Base-by-base conservation (phyloP, 2,797 vertebrate species). In the Loris lydekkerianus region DNA sequence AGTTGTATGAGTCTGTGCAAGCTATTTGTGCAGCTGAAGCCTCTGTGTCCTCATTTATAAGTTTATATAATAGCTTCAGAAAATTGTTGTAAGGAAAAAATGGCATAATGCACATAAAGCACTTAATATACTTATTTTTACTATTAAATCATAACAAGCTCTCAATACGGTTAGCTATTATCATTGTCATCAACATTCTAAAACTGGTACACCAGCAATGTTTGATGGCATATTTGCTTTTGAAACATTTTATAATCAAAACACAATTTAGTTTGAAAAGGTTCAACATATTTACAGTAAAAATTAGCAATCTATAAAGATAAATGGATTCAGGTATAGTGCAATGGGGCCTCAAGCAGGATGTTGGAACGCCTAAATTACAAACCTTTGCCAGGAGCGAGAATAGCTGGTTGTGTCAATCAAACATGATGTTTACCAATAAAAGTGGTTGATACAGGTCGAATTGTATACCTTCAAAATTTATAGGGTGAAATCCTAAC, bases 171-270 rank as follows among this genome's bases (percentile, higher is more conserved):
- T 86, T 78, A 89, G 25, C 46, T 77, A 67, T 93, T 56, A 77
- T 72, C n/a, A 21, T 70, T 17, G 0, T 65, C 34, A 81, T 84
- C 72, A 61, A 86, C 53, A 94, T 91, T 56, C 81, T 80, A 82
- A 83, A 89, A 75, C 27, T 49, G 27, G 56, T 0, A 89, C 80
- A 89, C 80, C 21, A 31, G 37, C 65, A 89, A 91, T 67, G 25
- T 86, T 89, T 93, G 63, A 89, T 7, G 46, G 63, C 34, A 81
- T 86, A 86, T 93, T 75, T 86, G 27, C 43, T 94, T 89, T 89
- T 82, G 89, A 93, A 43, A 10, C 29, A 78, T 75, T 94, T 86
- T 95, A 73, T 95, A 73, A 92, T 63, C n/a, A 81, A 78, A 65
- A 46, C 87, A 65, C 46, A 72, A 73, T 93, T 86, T 82, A 91